These are phyloP conservation scores for Dendrolimus kikuchii DNA, from an alignment of 1,140 invertebrate species.

Conservation along the genomic window DNA sequence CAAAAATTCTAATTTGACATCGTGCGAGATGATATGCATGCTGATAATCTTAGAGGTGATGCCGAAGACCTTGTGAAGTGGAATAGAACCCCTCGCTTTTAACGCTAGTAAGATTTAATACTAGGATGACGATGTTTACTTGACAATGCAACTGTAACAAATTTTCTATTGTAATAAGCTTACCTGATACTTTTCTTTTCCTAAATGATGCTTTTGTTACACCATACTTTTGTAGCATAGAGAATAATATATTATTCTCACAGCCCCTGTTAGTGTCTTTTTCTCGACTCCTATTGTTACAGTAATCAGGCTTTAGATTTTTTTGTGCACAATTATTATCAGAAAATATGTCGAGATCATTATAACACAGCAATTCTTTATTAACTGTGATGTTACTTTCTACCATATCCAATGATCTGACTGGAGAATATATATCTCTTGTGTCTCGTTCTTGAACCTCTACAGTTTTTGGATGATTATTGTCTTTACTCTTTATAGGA, in stretches of 20 bases:
- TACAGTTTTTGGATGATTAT: slow-evolving; percentile 9
- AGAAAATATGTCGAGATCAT: slow-evolving; percentile 22
- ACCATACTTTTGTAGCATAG: slow-evolving; percentile 49
- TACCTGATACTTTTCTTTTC: slow-evolving; percentile 43
- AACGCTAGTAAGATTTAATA: too few species aligned
- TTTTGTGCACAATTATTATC: slow-evolving; percentile 6
- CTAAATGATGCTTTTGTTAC: slow-evolving; percentile 19
- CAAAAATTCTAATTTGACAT: too few species aligned
- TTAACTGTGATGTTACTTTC: not conserved
- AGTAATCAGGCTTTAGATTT: too few species aligned
- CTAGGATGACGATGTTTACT: too few species aligned
- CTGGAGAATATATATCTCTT: not conserved
- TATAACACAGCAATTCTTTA: slow-evolving; percentile 13
- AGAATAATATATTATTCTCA: slow-evolving; percentile 45
- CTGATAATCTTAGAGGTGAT: too few species aligned
- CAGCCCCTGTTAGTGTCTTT: slow-evolving; percentile 3
- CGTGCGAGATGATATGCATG: too few species aligned
- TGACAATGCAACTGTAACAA: not conserved
- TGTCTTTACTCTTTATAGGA: slow-evolving; percentile 8
- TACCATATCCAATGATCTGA: too few species aligned
- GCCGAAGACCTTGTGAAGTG: too few species aligned
- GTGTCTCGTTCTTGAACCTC: not conserved
- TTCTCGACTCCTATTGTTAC: too few species aligned
- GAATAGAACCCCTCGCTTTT: too few species aligned
- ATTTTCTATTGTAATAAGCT: slow-evolving; percentile 11